These are phyloP conservation scores for Sebastes iracundus DNA, from an alignment of 2,797 vertebrate genomes.

Conservation along the genomic window DNA sequence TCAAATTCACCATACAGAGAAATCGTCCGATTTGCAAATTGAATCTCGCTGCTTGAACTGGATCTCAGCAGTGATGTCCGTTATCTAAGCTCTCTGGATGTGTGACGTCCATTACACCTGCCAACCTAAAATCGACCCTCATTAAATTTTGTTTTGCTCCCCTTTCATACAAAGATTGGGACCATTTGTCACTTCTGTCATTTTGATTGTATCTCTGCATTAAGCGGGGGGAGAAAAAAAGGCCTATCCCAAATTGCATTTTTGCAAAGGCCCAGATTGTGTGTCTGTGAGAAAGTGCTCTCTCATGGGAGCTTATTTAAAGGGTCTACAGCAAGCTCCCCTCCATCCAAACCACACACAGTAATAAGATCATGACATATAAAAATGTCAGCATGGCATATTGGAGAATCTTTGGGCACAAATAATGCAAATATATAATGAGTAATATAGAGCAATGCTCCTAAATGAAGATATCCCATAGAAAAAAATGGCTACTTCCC, in stretches of 20 bases:
- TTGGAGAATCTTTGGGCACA: background rate
- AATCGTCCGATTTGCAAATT: slow-evolving; percentile 49
- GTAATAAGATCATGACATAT: slow-evolving; percentile 39
- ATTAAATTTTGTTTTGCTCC: slow-evolving; percentile 69
- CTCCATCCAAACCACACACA: background rate
- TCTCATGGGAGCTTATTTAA: slow-evolving; percentile 31
- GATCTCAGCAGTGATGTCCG: slow-evolving; percentile 15
- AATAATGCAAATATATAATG: background rate
- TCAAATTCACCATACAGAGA: slow-evolving; percentile 31
- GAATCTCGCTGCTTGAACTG: slow-evolving; percentile 22
- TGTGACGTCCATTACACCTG: slow-evolving; percentile 64
- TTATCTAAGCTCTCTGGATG: slow-evolving; percentile 48
- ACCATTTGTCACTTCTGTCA: slow-evolving; percentile 74
- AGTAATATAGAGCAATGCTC: background rate
- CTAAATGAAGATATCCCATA: background rate
- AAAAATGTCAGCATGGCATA: slow-evolving; percentile 24
- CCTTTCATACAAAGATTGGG: slow-evolving; percentile 63
- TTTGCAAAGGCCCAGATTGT: slow-evolving; percentile 31
- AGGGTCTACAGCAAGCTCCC: background rate
- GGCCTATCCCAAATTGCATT: slow-evolving; percentile 55
- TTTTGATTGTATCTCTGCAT: slow-evolving; percentile 67
- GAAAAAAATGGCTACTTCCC: background rate
- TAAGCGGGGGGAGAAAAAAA: slow-evolving; percentile 12
- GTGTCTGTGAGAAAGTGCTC: slow-evolving; percentile 8
- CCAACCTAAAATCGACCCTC: slow-evolving; percentile 62